Evolutionary conservation across 2,888 invertebrate genomes (phyloP).

Genomic region (Chorisops tibialis): DNA sequence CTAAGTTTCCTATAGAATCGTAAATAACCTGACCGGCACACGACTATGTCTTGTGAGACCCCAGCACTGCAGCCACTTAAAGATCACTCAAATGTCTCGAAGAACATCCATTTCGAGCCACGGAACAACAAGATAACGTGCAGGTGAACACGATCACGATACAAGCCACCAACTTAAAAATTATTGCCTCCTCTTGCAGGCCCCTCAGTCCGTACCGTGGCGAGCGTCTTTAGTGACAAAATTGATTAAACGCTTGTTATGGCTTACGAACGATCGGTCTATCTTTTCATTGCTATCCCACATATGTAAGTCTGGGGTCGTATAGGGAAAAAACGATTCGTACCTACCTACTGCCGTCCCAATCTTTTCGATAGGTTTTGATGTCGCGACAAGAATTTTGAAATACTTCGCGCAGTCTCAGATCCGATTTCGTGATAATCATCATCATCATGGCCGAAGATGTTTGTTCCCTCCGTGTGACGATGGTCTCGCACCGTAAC

Average conservation of each 20-base stretch:
- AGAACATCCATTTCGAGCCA: constrained; percentile 11
- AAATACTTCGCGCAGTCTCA: background rate
- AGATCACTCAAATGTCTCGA: constrained; percentile 16
- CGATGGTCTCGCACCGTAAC: constrained; percentile 2
- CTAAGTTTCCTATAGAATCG: too few relatives aligned
- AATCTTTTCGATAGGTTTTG: background rate
- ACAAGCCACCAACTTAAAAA: constrained; percentile 23
- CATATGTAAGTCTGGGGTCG: background rate
- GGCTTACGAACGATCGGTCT: background rate
- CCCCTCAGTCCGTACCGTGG: too few relatives aligned
- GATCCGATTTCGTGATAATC: constrained; percentile 22
- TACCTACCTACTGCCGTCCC: too few relatives aligned
- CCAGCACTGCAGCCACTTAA: background rate
- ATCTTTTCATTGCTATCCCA: background rate
- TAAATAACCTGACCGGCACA: too few relatives aligned
- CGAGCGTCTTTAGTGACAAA: constrained; percentile 18
- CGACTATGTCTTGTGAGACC: background rate
- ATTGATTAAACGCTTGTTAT: constrained; percentile 16
- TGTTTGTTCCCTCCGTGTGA: background rate
- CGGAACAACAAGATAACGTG: constrained; percentile 20
- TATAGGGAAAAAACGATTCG: too few relatives aligned
- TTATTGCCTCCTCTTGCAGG: constrained; percentile 1
- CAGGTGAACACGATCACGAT: constrained; percentile 22
- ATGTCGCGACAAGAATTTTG: constrained; percentile 17
- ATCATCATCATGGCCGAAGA: constrained; percentile 1